Percentiles rank a stretch among this genome's conserved stretches.
Conservation (phyloP, 2,797 vertebrate genomes). For the Labeo calbasu region DNA sequence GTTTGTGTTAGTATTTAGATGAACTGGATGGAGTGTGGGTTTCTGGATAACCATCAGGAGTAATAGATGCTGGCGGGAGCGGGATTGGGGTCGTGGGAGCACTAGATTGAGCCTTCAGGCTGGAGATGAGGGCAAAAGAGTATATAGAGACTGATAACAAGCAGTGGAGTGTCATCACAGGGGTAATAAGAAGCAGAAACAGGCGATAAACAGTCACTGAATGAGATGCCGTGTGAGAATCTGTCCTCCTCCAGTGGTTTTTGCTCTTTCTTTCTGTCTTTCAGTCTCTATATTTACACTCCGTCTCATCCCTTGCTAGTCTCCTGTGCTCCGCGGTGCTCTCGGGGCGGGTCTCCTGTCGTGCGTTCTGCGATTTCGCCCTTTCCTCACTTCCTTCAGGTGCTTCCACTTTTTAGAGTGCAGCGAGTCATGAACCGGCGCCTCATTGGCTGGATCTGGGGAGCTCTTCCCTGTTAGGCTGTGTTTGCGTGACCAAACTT, state of each 20-base stretch:
- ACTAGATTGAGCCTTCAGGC: slow-evolving; percentile 62
- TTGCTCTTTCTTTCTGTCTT: slow-evolving; percentile 65
- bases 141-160: slow-evolving; percentile 61
- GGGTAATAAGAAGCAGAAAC: slow-evolving; percentile 36
- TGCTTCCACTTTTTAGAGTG: slow-evolving; percentile 84
- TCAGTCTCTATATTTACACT: slow-evolving; percentile 50
- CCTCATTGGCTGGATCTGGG: slow-evolving; percentile 58
- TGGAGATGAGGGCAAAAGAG: slow-evolving; percentile 31
- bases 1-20: slow-evolving; percentile 42
- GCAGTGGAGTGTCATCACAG: slow-evolving; percentile 39
- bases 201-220: slow-evolving; percentile 61
- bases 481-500: slow-evolving; percentile 84
- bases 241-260: slow-evolving; percentile 60
- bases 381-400: slow-evolving; percentile 82
- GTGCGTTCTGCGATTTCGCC: slow-evolving; percentile 88
- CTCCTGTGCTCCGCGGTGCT: slow-evolving; percentile 87
- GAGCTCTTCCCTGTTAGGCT: slow-evolving; percentile 70
- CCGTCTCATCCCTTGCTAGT: slow-evolving; percentile 64
- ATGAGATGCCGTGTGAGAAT: slow-evolving; percentile 56
- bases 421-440: slow-evolving; percentile 60
- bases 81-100: slow-evolving; percentile 67
- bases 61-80: slow-evolving; percentile 66
- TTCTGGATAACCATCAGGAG: slow-evolving; percentile 61
- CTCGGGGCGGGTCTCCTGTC: slow-evolving; percentile 82
- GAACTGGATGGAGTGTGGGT: slow-evolving; percentile 1